Evolutionary conservation across 2,113 vertebrate species (phyloP).

Genomic region (Pica pica): DNA sequence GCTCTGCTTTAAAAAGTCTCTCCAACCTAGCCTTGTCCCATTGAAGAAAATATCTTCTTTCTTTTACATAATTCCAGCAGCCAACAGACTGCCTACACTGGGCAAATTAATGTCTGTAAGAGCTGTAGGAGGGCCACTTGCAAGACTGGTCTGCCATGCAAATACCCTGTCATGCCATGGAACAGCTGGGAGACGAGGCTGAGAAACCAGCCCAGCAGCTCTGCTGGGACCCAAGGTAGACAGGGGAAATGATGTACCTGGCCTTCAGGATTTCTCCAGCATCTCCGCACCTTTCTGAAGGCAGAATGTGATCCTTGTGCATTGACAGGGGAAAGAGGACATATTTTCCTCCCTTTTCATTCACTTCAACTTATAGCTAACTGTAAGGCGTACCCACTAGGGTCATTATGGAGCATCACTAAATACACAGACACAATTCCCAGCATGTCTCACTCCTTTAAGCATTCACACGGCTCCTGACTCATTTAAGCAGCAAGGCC

Average conservation of each 20-base stretch:
- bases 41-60: too few species aligned
- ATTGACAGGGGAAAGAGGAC: background rate
- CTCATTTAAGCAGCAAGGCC: slow-evolving; percentile 52
- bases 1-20: too few species aligned
- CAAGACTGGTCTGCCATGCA: background rate
- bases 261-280: background rate
- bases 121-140: background rate
- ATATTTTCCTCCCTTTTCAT: background rate
- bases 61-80: too few species aligned
- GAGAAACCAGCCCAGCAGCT: background rate
- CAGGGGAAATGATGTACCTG: background rate
- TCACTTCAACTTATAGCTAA: background rate
- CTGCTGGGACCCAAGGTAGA: background rate
- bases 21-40: too few species aligned
- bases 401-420: slow-evolving; percentile 36
- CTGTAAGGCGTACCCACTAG: background rate
- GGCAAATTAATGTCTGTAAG: background rate
- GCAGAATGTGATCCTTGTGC: background rate
- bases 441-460: slow-evolving; percentile 1
- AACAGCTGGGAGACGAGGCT: background rate
- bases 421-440: slow-evolving; percentile 66
- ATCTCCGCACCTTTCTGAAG: background rate
- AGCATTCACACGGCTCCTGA: slow-evolving; percentile 36
- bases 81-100: background rate
- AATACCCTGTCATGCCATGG: accelerated